Evolutionary conservation across 2,797 vertebrate genomes (phyloP), one percentile per base, ranked within the genome.

Genomic region (Xiphorhynchus erythropygius): DNA sequence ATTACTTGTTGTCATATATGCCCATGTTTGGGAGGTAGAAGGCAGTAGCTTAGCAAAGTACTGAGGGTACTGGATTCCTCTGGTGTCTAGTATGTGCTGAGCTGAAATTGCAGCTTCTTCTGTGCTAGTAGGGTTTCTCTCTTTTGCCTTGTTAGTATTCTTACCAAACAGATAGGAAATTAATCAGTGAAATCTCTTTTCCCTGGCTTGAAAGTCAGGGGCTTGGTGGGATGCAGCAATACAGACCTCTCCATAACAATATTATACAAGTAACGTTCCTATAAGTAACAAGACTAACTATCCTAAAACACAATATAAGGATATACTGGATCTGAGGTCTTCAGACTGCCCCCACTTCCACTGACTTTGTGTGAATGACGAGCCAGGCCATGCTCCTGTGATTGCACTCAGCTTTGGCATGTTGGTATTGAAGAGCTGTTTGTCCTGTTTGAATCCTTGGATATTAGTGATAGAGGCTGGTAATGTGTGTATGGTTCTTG

Each of bases 371-470:
- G 33, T 3, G 6, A 49, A n/a, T 23, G 68, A 32, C 4, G 7
- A 70, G 41, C 23, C 50, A 42, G 23, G 9, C 67, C 53, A 5
- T 27, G 28, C 12, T 70, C 18, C 33, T 84, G 47, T 44, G 69
- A 23, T 46, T 2, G 0, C 18, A 21, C 27, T 63, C 89, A 47
- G 27, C 68, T 76, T 64, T 0, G 2, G 11, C 3, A 0, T 47
- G 49, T 83, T 47, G 44, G 15, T 55, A 4, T 70, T 11, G 5
- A 46, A 78, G 44, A 68, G 10, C 39, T 62, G 6, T 67, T 84
- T 82, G 42, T 69, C 84, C 35, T 35, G 5, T 39, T 67, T 76
- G 56, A 80, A 11, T 74, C 35, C 14, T 65, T n/a, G 65, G 11
- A 10, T 33, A 32, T 62, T 44, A 70, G 71, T 41, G 39, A 16